Evolutionary conservation across 2,888 invertebrate species (phyloP).

Genomic region (Norana najaformis): DNA sequence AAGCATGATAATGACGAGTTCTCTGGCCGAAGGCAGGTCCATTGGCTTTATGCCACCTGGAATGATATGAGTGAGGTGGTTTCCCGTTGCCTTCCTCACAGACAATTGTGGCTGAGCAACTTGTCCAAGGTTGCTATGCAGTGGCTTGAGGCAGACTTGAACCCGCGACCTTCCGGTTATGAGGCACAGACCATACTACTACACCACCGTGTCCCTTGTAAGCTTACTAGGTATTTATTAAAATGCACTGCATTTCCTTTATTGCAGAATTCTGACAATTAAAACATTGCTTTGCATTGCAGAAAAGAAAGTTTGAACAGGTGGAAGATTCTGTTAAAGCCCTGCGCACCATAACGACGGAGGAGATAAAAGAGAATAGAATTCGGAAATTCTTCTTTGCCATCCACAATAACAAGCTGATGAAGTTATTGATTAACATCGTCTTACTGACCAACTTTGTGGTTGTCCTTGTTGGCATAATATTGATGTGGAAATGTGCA

Average conservation of each 20-base stretch:
- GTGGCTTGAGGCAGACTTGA: too few relatives aligned
- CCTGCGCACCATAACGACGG: neutral
- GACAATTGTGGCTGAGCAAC: too few relatives aligned
- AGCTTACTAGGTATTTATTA: too few relatives aligned
- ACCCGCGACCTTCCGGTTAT: too few relatives aligned
- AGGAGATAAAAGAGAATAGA: neutral
- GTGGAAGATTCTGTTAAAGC: neutral
- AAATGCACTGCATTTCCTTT: neutral
- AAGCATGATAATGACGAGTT: too few relatives aligned
- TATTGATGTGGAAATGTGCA: constrained; percentile 45
- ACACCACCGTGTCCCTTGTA: too few relatives aligned
- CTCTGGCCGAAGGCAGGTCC: too few relatives aligned
- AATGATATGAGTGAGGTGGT: too few relatives aligned
- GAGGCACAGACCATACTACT: too few relatives aligned
- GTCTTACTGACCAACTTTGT: constrained; percentile 47
- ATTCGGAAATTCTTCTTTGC: neutral
- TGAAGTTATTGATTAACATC: constrained; percentile 47
- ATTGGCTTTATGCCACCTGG: too few relatives aligned
- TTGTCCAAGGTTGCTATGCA: too few relatives aligned
- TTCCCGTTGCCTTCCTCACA: too few relatives aligned
- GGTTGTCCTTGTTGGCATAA: constrained; percentile 45
- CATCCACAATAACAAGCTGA: constrained; percentile 24
- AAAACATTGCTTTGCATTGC: neutral
- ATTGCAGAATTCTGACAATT: neutral
- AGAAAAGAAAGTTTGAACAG: constrained; percentile 21